Conservation (phyloP, 2,113 vertebrate genomes). For the Bujurquina vittata region DNA sequence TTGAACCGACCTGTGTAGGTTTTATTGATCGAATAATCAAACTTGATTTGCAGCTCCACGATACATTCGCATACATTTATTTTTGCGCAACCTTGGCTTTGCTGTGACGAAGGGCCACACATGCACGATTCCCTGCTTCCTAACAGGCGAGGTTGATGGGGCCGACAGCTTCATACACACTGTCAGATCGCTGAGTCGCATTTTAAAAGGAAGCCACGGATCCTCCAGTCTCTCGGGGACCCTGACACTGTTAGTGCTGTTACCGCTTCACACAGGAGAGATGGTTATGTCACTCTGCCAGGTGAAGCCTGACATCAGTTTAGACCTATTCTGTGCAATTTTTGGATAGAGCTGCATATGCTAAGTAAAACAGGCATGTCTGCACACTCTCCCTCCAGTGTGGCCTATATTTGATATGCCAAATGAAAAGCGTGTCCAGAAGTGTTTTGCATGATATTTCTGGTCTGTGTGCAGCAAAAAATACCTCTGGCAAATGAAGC, state of each 20-base stretch:
- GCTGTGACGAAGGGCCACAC: not conserved
- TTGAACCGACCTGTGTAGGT: not conserved
- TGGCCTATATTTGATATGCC: constrained; percentile 19
- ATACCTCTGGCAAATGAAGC: not conserved
- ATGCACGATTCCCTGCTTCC: not conserved
- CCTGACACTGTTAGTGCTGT: not conserved
- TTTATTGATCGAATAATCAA: too few species aligned
- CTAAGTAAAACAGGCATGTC: not conserved
- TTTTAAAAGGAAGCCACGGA: constrained; percentile 17
- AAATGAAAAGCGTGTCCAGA: constrained; percentile 4
- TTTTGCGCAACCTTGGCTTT: not conserved
- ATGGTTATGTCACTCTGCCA: not conserved
- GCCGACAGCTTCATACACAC: constrained; percentile 17
- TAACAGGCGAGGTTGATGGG: not conserved
- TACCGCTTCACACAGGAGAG: not conserved
- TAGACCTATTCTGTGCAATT: not conserved
- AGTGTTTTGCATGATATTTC: not conserved
- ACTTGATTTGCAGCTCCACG: not conserved
- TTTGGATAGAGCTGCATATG: not conserved
- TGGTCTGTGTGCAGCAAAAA: not conserved
- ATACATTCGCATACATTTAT: not conserved
- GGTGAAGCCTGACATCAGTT: not conserved
- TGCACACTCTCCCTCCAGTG: not conserved
- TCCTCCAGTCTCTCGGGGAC: not conserved
- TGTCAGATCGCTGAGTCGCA: constrained; percentile 8